Percentiles rank a stretch among this genome's conserved stretches.
phyloP scores from a whole-genome alignment of 2,888 invertebrate genomes.

The Nudaria mundana region DNA sequence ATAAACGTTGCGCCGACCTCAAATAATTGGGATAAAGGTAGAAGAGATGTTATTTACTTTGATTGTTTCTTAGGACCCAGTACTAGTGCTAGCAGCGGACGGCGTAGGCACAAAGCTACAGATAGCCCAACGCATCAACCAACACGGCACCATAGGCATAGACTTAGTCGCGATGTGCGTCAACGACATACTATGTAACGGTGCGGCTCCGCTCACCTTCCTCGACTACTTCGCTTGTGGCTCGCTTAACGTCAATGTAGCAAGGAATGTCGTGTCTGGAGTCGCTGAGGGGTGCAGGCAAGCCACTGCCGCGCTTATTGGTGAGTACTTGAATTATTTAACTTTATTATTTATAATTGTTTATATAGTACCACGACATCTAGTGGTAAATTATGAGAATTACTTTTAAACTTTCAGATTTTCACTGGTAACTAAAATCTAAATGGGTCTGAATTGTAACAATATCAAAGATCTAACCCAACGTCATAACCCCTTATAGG shows the following conservation, averaged over 20 bases:
- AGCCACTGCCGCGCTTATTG: constrained; percentile 92
- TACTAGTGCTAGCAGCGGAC: constrained; percentile 96
- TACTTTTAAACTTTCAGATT: too few relatives aligned
- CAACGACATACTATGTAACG: constrained; percentile 97
- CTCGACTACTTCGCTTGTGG: constrained; percentile 98
- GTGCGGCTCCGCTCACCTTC: constrained; percentile 97
- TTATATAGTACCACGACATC: too few relatives aligned
- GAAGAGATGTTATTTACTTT: too few relatives aligned
- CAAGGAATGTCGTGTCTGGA: constrained; percentile 87
- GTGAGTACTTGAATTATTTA: constrained; percentile 63
- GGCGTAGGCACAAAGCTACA: constrained; percentile 99
- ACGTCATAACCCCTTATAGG: too few relatives aligned
- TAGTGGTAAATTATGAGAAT: too few relatives aligned
- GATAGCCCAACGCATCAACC: constrained; percentile 89
- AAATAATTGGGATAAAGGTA: too few relatives aligned
- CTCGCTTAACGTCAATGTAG: constrained; percentile 85
- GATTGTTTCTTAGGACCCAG: constrained; percentile 82
- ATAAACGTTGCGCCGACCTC: too few relatives aligned
- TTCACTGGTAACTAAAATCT: too few relatives aligned
- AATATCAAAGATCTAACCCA: too few relatives aligned
- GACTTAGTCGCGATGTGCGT: constrained; percentile 99
- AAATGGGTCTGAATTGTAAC: too few relatives aligned
- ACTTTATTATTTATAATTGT: too few relatives aligned
- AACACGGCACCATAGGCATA: constrained; percentile 92
- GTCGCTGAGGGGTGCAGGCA: constrained; percentile 91